Evolutionary conservation across 2,797 vertebrate species (phyloP).

Genomic region (Squalus acanthias): DNA sequence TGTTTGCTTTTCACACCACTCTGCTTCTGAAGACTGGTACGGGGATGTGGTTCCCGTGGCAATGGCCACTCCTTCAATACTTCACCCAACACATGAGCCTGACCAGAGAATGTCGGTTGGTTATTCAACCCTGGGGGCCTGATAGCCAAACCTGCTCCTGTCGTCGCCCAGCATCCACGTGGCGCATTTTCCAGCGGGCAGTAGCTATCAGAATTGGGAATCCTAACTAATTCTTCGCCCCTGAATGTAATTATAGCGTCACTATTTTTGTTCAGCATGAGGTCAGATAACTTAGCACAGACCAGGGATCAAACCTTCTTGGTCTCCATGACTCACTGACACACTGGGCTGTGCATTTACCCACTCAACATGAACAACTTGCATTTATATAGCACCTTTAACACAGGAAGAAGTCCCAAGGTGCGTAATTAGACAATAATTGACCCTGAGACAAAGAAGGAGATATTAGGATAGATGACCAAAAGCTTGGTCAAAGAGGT

Average conservation of each 20-base stretch:
- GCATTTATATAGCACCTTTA: neutral
- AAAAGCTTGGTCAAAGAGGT: neutral
- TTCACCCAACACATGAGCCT: neutral
- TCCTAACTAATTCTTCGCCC: neutral
- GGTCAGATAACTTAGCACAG: neutral
- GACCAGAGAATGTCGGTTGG: neutral
- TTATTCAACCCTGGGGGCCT: neutral
- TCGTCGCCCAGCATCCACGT: neutral
- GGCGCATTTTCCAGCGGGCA: neutral
- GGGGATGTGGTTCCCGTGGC: neutral
- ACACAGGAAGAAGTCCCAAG: neutral
- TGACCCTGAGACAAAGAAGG: neutral
- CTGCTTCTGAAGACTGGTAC: neutral
- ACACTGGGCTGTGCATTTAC: neutral
- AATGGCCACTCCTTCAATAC: neutral
- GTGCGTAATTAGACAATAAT: neutral
- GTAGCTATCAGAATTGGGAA: neutral
- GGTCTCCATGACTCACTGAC: neutral
- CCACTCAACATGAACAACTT: neutral
- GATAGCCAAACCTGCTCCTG: neutral
- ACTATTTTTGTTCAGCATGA: neutral
- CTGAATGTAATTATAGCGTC: neutral
- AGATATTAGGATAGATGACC: neutral
- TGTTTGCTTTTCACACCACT: neutral
- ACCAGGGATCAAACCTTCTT: neutral